A percentile compares a stretch with the other conserved stretches of the same genome.
Evolutionary conservation across 2,888 invertebrate species (phyloP).

Genomic region (Eurois occulta): DNA sequence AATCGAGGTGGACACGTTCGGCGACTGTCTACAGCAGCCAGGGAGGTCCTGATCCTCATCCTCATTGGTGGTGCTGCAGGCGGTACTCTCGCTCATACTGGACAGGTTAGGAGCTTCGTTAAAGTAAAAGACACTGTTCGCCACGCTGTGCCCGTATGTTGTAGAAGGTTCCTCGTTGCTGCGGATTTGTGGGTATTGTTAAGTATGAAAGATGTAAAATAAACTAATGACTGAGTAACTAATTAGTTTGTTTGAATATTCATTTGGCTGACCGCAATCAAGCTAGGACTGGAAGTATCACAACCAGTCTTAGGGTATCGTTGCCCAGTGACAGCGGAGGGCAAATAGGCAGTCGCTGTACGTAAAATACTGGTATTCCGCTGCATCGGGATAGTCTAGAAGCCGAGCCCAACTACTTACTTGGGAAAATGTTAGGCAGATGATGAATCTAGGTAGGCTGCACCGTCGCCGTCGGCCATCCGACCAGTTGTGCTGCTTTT

Average conservation of each 20-base stretch:
- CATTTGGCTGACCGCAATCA: not conserved
- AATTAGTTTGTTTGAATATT: not conserved
- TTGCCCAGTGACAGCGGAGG: not conserved
- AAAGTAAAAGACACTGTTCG: slow-evolving; percentile 55
- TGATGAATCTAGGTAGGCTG: not conserved
- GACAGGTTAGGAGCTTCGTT: slow-evolving; percentile 53
- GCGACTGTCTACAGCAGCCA: slow-evolving; percentile 33
- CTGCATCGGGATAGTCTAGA: not conserved
- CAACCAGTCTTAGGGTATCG: not conserved
- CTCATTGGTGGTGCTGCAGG: slow-evolving; percentile 75
- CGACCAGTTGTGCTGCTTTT: not conserved
- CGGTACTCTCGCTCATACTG: slow-evolving; percentile 80
- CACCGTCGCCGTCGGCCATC: not conserved
- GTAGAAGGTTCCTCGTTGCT: slow-evolving; percentile 26
- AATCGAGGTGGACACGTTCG: slow-evolving; percentile 69
- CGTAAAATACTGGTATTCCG: not conserved
- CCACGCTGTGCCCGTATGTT: slow-evolving; percentile 11
- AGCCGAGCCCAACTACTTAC: not conserved
- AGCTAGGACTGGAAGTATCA: not conserved
- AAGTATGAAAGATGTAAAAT: not conserved
- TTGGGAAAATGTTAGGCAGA: not conserved
- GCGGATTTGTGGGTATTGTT: slow-evolving; percentile 24
- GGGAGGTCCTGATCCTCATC: slow-evolving; percentile 73
- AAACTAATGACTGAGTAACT: not conserved
- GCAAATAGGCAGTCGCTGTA: not conserved